Percentiles rank a stretch among this genome's conserved stretches.
These are phyloP conservation scores for Drosophila albomicans DNA, from an alignment of 1,140 invertebrate species.

Conservation along the genomic window DNA sequence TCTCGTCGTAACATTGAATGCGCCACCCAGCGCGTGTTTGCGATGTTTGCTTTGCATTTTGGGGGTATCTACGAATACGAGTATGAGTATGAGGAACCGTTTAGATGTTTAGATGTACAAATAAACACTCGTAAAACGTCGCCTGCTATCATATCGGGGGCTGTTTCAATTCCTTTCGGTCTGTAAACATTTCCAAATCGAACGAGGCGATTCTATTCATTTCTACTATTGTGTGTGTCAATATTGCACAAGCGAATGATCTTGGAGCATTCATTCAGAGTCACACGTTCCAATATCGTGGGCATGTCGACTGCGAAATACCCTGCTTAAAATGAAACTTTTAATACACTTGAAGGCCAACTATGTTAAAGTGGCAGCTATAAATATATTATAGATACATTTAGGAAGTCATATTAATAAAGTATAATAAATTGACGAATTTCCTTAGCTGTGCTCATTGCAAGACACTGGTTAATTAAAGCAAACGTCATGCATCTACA, in stretches of 20 bases:
- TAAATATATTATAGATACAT: too few species aligned
- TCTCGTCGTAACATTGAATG: conserved; percentile 16
- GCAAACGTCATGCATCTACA: too few species aligned
- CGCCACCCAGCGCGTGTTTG: conserved; percentile 63
- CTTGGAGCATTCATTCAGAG: not conserved
- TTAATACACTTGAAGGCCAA: too few species aligned
- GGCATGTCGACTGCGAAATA: too few species aligned
- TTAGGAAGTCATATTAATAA: too few species aligned
- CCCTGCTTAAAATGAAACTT: too few species aligned
- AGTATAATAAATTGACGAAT: too few species aligned
- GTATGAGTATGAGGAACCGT: conserved; percentile 15
- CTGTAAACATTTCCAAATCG: conserved; percentile 58
- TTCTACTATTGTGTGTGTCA: conserved; percentile 20
- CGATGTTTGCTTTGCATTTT: conserved; percentile 21
- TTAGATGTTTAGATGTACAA: conserved; percentile 77
- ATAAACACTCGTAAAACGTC: conserved; percentile 69
- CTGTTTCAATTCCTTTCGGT: conserved; percentile 26
- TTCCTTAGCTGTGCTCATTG: too few species aligned
- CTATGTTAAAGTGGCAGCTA: too few species aligned
- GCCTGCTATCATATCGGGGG: conserved; percentile 17
- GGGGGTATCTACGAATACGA: not conserved
- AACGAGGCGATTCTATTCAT: not conserved
- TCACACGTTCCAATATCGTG: too few species aligned
- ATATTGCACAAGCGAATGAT: conserved; percentile 7
- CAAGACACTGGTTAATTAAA: too few species aligned